Conservation (phyloP, 2,113 vertebrate genomes). For the Turdus rufiventris region DNA sequence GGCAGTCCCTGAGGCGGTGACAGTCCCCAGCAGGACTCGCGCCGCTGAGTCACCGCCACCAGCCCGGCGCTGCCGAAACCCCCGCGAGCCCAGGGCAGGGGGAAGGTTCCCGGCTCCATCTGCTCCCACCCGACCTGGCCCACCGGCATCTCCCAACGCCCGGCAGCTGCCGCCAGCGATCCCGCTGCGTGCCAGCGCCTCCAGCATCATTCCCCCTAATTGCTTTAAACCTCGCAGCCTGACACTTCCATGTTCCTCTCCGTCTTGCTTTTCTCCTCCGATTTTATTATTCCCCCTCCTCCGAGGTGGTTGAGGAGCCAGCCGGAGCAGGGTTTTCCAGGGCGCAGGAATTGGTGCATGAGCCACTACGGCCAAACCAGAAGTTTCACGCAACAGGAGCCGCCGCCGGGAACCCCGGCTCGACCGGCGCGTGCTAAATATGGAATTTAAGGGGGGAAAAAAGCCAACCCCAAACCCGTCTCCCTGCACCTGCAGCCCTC, state of each 20-base stretch:
- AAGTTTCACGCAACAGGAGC: conserved; percentile 58
- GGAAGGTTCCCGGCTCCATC: neutral
- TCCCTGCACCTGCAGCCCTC: conserved; percentile 2
- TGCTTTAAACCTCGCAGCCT: conserved; percentile 47
- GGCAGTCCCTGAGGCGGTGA: neutral
- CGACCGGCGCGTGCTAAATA: neutral
- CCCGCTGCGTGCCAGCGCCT: conserved; percentile 14
- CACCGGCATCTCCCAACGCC: conserved; percentile 25
- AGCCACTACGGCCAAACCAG: neutral
- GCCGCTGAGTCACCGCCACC: conserved; percentile 29
- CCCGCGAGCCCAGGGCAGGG: neutral
- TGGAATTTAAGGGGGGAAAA: neutral
- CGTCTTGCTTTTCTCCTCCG: neutral
- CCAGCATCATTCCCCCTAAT: conserved; percentile 13
- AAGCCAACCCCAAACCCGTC: neutral
- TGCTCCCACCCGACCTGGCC: neutral
- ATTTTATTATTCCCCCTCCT: neutral
- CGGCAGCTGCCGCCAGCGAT: neutral
- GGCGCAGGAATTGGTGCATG: neutral
- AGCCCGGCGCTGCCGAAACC: neutral
- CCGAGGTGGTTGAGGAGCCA: neutral
- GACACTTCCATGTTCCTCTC: conserved; percentile 53
- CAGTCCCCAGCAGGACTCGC: neutral
- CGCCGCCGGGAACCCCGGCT: neutral
- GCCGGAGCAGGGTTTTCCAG: conserved; percentile 1